These are phyloP conservation scores for Frieseomelitta varia DNA, from an alignment of 1,140 invertebrate genomes.

Conservation along the genomic window DNA sequence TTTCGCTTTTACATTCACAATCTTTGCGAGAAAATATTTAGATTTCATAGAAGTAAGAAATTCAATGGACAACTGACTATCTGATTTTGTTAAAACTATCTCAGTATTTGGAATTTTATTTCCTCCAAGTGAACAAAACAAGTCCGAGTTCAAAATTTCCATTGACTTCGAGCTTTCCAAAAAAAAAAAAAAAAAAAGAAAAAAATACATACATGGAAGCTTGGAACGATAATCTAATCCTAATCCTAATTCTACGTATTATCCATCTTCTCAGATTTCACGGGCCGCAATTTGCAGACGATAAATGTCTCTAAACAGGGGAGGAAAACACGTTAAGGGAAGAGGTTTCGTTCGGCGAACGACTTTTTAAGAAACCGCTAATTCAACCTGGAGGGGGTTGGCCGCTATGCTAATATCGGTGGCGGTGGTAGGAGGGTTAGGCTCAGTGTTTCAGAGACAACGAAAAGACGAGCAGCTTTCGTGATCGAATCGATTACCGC, in stretches of 20 bases:
- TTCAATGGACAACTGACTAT: too few species aligned
- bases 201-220: not conserved
- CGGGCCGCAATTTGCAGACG: not conserved
- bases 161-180: too few species aligned
- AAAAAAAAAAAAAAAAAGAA: too few species aligned
- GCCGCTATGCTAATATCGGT: slow-evolving; percentile 27
- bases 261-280: not conserved
- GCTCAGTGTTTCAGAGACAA: slow-evolving; percentile 36
- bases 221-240: not conserved
- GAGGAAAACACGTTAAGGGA: not conserved
- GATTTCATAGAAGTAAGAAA: too few species aligned
- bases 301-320: not conserved
- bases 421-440: not conserved
- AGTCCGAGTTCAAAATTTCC: not conserved
- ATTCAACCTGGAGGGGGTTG: slow-evolving; percentile 11
- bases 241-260: too few species aligned
- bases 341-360: slow-evolving; percentile 2
- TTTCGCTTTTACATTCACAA: too few species aligned
- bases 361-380: slow-evolving; percentile 32
- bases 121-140: not conserved
- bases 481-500: slow-evolving; percentile 66
- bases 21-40: too few species aligned
- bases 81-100: too few species aligned
- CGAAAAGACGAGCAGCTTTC: slow-evolving; percentile 63
- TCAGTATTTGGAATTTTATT: not conserved